Evolutionary conservation across 2,797 vertebrate species (phyloP).

Genomic region (Scyliorhinus canicula): DNA sequence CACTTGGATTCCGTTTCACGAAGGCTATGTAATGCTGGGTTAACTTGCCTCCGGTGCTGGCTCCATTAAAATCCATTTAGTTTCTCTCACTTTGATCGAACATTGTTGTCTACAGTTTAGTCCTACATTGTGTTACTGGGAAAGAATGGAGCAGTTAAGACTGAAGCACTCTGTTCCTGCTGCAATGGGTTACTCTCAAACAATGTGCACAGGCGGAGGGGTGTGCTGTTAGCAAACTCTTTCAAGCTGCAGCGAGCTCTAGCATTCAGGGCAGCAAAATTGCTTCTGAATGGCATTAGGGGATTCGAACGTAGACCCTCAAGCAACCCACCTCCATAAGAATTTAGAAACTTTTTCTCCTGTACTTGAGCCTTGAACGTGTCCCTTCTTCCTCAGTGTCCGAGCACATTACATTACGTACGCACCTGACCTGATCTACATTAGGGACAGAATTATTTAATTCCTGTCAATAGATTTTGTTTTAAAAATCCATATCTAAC

Average conservation of each 20-base stretch:
- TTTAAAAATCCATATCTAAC: background rate
- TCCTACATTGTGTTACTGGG: background rate
- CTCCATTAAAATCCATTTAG: background rate
- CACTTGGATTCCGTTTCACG: background rate
- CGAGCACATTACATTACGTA: background rate
- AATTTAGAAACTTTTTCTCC: background rate
- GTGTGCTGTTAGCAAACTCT: background rate
- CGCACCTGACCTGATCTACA: background rate
- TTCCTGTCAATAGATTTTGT: background rate
- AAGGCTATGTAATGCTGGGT: background rate
- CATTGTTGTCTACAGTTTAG: background rate
- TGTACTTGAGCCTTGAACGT: background rate
- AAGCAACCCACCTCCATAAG: background rate
- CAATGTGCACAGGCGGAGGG: background rate
- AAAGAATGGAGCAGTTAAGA: background rate
- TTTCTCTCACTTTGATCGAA: background rate
- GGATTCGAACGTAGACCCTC: background rate
- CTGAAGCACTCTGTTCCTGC: background rate
- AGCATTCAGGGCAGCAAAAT: background rate
- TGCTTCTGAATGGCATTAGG: background rate
- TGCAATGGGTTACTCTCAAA: background rate
- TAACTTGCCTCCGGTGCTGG: background rate
- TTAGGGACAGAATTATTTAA: background rate
- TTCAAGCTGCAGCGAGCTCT: background rate
- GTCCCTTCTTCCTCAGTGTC: background rate